Percentiles rank a stretch among this genome's conserved stretches.
Conservation (phyloP, 2,888 invertebrate genomes). For the Anarsia innoxiella region DNA sequence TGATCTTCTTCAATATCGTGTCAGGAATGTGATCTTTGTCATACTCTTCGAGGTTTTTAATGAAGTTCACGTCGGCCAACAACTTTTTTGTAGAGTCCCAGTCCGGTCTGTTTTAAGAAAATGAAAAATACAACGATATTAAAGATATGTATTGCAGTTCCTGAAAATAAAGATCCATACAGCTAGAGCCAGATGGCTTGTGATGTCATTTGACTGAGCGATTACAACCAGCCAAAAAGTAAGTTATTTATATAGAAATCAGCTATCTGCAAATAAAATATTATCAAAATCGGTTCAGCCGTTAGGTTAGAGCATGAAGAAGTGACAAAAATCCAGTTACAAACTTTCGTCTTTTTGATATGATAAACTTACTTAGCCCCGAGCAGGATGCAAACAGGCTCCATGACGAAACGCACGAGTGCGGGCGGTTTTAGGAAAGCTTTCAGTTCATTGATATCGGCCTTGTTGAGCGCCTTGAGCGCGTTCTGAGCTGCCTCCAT, state of each 20-base stretch:
- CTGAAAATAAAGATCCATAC: too few relatives aligned
- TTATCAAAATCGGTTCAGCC: too few relatives aligned
- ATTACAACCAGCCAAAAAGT: neutral
- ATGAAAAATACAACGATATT: too few relatives aligned
- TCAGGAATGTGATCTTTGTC: slow-evolving; percentile 92
- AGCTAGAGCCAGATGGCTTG: too few relatives aligned
- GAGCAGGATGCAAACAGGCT: slow-evolving; percentile 89
- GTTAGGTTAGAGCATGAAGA: too few relatives aligned
- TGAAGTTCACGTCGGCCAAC: slow-evolving; percentile 87
- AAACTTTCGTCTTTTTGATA: too few relatives aligned
- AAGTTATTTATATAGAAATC: too few relatives aligned
- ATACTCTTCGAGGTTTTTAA: slow-evolving; percentile 87
- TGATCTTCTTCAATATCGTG: slow-evolving; percentile 83
- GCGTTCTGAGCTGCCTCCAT: slow-evolving; percentile 90
- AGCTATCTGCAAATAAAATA: too few relatives aligned
- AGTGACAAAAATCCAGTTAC: too few relatives aligned
- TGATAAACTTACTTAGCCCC: slow-evolving; percentile 79
- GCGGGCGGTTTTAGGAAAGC: slow-evolving; percentile 92
- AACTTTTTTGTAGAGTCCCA: slow-evolving; percentile 90
- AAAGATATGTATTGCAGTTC: too few relatives aligned
- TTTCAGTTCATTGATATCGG: slow-evolving; percentile 91
- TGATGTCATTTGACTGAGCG: neutral
- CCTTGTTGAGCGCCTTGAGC: slow-evolving; percentile 89
- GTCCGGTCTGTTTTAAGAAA: slow-evolving; percentile 78
- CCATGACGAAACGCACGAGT: slow-evolving; percentile 92